Evolutionary conservation across 2,888 invertebrate species (phyloP).

Genomic region (Petrophora chlorosata): DNA sequence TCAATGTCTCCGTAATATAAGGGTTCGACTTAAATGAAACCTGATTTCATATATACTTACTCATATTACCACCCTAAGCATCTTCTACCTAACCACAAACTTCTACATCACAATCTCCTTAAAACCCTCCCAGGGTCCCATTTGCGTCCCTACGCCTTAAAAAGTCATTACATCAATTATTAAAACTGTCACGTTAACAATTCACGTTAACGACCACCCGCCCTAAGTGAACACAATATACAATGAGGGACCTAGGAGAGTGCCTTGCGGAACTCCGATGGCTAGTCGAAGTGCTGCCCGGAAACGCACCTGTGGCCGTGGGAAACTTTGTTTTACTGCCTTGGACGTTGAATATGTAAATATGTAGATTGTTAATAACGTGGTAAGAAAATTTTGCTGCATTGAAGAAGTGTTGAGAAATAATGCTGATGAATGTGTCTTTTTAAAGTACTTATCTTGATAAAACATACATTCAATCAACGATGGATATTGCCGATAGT

Average conservation of each 20-base stretch:
- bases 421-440: too few species aligned
- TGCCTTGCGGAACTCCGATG: slow-evolving; percentile 31
- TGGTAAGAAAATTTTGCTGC: background rate
- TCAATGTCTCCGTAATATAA: too few species aligned
- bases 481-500: too few species aligned
- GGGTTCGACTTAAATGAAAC: too few species aligned
- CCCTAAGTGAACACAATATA: slow-evolving; percentile 40
- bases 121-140: slow-evolving; percentile 22
- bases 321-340: slow-evolving; percentile 33
- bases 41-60: too few species aligned
- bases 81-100: slow-evolving; percentile 5
- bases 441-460: too few species aligned
- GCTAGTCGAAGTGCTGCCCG: slow-evolving; percentile 15
- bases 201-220: slow-evolving; percentile 53
- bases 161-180: slow-evolving; percentile 44
- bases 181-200: slow-evolving; percentile 47
- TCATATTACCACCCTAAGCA: background rate
- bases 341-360: slow-evolving; percentile 24
- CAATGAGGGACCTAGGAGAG: slow-evolving; percentile 35
- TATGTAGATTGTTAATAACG: too few species aligned
- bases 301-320: slow-evolving; percentile 55
- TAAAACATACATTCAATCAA: too few species aligned
- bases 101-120: slow-evolving; percentile 26
- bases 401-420: too few species aligned
- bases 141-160: slow-evolving; percentile 32